These are phyloP conservation scores for Penaeus indicus DNA, from an alignment of 1,140 invertebrate genomes.

Conservation along the genomic window DNA sequence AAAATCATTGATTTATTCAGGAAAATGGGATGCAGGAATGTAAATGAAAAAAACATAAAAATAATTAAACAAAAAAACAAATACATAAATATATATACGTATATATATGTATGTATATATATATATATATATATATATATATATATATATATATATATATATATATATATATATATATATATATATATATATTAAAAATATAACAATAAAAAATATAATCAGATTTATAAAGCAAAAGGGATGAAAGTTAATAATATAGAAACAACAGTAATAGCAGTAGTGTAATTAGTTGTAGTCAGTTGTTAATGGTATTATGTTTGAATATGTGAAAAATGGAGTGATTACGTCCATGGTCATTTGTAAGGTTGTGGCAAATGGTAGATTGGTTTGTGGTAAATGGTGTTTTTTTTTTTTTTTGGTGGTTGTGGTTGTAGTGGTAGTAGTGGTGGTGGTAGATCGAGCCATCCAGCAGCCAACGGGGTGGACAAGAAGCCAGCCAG, in stretches of 20 bases:
- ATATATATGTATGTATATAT: not conserved
- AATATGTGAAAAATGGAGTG: not conserved
- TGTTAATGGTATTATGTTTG: too few relatives aligned
- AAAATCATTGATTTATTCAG: not conserved
- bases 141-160: not conserved
- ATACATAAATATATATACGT: not conserved
- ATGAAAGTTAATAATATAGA: too few relatives aligned
- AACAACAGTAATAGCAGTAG: too few relatives aligned
- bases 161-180: not conserved
- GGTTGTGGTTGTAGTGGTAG: constrained; percentile 50
- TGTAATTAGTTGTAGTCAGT: too few relatives aligned
- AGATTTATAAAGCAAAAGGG: too few relatives aligned
- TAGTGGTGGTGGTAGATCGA: constrained; percentile 64
- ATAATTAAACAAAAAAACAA: not conserved
- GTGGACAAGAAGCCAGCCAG: constrained; percentile 61
- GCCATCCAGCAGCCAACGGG: constrained; percentile 64
- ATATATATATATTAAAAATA: not conserved
- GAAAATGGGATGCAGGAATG: not conserved
- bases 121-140: not conserved
- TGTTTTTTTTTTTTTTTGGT: constrained; percentile 23
- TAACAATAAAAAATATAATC: too few relatives aligned
- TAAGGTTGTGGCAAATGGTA: constrained; percentile 40
- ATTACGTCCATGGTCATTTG: constrained; percentile 40
- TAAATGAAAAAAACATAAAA: not conserved
- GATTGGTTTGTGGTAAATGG: constrained; percentile 26